Evolutionary conservation across 2,888 invertebrate species (phyloP).

Genomic region (Ariolimax columbianus): DNA sequence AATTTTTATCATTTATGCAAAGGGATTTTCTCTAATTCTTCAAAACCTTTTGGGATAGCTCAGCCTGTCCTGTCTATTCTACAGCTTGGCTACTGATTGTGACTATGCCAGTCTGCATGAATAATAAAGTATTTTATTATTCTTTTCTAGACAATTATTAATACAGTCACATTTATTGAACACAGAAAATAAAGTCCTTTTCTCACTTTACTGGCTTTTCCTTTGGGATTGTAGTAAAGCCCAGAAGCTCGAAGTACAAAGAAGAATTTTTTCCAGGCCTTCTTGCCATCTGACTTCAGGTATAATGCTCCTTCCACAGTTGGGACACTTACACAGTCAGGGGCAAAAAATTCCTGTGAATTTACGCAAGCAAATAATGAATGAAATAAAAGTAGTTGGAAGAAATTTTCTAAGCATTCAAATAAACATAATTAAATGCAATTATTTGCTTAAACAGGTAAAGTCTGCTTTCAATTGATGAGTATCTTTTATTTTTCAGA

Average conservation of each 20-base stretch:
- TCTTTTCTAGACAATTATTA: too few species aligned
- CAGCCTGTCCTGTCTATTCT: too few species aligned
- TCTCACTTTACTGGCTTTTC: slow-evolving; percentile 83
- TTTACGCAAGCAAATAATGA: background rate
- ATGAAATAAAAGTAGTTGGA: background rate
- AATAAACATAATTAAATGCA: background rate
- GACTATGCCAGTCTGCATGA: too few species aligned
- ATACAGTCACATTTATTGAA: background rate
- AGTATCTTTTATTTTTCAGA: too few species aligned
- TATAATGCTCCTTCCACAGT: slow-evolving; percentile 95
- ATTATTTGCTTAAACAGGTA: too few species aligned
- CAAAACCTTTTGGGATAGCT: too few species aligned
- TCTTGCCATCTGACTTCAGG: slow-evolving; percentile 96
- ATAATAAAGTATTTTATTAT: too few species aligned
- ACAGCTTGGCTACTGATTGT: too few species aligned
- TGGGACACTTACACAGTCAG: slow-evolving; percentile 84
- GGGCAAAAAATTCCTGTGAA: slow-evolving; percentile 89
- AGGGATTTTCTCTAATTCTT: too few species aligned
- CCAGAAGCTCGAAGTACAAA: slow-evolving; percentile 97
- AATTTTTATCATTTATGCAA: too few species aligned
- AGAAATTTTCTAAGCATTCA: background rate
- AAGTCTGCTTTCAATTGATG: too few species aligned
- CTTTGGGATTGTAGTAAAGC: slow-evolving; percentile 97
- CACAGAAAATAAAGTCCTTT: background rate
- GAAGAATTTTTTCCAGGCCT: slow-evolving; percentile 98